Evolutionary conservation across 2,888 invertebrate species (phyloP).

Genomic region (Nephrotoma guestfalica): DNA sequence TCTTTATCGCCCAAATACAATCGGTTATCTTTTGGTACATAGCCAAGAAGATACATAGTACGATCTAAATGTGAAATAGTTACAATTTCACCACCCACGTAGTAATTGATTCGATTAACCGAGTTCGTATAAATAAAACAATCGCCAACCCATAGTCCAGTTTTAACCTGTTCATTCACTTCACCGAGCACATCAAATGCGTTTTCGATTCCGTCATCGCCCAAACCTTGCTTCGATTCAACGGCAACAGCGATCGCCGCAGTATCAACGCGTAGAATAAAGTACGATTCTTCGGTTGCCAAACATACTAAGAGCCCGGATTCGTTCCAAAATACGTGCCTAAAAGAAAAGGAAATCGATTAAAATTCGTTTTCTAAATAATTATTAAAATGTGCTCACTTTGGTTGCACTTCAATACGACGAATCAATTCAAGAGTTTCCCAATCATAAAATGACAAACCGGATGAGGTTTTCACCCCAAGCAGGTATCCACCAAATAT

Average conservation of each 20-base stretch:
- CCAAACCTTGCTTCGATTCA: conserved; percentile 59
- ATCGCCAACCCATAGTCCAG: conserved; percentile 96
- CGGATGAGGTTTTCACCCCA: conserved; percentile 83
- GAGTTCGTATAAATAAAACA: conserved; percentile 99
- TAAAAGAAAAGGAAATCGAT: conserved; percentile 18
- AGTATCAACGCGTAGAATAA: conserved; percentile 76
- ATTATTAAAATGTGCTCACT: conserved; percentile 14
- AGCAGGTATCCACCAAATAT: conserved; percentile 85
- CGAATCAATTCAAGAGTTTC: conserved; percentile 81
- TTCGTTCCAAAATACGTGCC: conserved; percentile 93
- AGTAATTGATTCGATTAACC: conserved; percentile 94
- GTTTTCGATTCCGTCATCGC: conserved; percentile 88
- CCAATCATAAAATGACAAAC: conserved; percentile 96
- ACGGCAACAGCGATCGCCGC: conserved; percentile 64
- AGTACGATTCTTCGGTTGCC: conserved; percentile 91
- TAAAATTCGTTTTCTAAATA: conserved; percentile 10
- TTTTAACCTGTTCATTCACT: conserved; percentile 82
- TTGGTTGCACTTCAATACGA: conserved; percentile 91
- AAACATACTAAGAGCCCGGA: conserved; percentile 85
- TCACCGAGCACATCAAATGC: conserved; percentile 90
- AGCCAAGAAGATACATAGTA: conserved; percentile 92
- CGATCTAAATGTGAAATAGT: conserved; percentile 95
- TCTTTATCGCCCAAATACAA: conserved; percentile 93
- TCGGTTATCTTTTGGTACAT: conserved; percentile 87
- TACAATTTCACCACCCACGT: conserved; percentile 98